Evolutionary conservation across 2,113 vertebrate species (phyloP).

Genomic region (Dunckerocampus dactyliophorus): DNA sequence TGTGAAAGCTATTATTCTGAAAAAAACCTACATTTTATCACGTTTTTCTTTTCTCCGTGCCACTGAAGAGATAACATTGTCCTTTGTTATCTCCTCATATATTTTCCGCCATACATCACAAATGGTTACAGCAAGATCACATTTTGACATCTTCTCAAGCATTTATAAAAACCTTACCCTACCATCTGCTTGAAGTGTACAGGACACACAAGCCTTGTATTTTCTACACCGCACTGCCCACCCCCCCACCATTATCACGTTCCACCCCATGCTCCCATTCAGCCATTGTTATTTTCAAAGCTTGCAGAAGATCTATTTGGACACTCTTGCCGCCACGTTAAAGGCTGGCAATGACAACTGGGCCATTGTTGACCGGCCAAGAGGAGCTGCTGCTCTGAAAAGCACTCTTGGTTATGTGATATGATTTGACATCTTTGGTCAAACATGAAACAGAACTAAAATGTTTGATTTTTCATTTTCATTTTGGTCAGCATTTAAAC

Average conservation of each 20-base stretch:
- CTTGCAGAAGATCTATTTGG: slow-evolving; percentile 44
- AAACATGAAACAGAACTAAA: slow-evolving; percentile 46
- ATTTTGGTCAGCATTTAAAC: slow-evolving; percentile 13
- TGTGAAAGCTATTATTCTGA: slow-evolving; percentile 40
- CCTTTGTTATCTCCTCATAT: slow-evolving; percentile 50
- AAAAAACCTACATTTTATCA: slow-evolving; percentile 13
- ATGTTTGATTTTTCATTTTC: slow-evolving; percentile 12
- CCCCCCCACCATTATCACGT: slow-evolving; percentile 20
- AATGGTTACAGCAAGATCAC: slow-evolving; percentile 50
- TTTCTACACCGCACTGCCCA: slow-evolving; percentile 16
- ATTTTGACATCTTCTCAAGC: slow-evolving; percentile 56
- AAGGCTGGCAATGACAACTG: slow-evolving; percentile 49
- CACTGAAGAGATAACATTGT: slow-evolving; percentile 44
- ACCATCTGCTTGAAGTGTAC: slow-evolving; percentile 31
- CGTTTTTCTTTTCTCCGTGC: slow-evolving; percentile 34
- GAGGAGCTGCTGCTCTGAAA: slow-evolving; percentile 51
- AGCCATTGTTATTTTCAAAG: slow-evolving; percentile 48
- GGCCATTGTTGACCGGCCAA: slow-evolving; percentile 38
- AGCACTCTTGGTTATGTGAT: slow-evolving; percentile 35
- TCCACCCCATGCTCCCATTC: slow-evolving; percentile 41
- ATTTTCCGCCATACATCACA: slow-evolving; percentile 43
- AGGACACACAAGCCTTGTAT: slow-evolving; percentile 15
- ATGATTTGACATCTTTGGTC: slow-evolving; percentile 60
- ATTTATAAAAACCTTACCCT: slow-evolving; percentile 55
- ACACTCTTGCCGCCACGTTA: slow-evolving; percentile 41